These are phyloP conservation scores for Lutraria rhynchaena DNA, from an alignment of 1,140 invertebrate species.

Conservation along the genomic window DNA sequence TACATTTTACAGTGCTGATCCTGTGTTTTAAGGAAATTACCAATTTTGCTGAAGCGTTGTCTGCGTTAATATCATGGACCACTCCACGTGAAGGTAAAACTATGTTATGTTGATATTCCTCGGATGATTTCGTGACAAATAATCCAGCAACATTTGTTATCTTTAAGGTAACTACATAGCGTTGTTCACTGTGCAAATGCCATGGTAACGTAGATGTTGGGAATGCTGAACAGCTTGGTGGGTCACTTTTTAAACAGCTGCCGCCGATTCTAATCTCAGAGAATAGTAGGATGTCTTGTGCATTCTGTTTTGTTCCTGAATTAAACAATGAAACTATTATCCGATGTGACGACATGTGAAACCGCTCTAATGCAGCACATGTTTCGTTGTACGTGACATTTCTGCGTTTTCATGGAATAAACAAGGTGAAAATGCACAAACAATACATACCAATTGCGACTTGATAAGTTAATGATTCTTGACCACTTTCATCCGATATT, in stretches of 20 bases:
- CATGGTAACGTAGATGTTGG: slow-evolving; percentile 12
- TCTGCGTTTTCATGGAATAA: too few relatives aligned
- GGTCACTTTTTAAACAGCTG: background rate
- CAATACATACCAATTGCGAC: background rate
- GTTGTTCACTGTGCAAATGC: slow-evolving; percentile 45
- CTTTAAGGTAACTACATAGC: slow-evolving; percentile 53
- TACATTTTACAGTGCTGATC: too few relatives aligned
- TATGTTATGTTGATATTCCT: slow-evolving; percentile 39
- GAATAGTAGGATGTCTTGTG: slow-evolving; percentile 26
- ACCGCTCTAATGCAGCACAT: too few relatives aligned
- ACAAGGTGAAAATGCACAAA: background rate
- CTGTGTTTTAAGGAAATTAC: too few relatives aligned
- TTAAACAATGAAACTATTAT: too few relatives aligned
- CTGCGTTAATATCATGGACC: slow-evolving; percentile 53
- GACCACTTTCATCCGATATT: slow-evolving; percentile 30
- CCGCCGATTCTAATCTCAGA: background rate
- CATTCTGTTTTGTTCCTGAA: slow-evolving; percentile 42
- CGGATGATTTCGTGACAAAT: slow-evolving; percentile 24
- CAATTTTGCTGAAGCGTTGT: too few relatives aligned
- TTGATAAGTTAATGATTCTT: slow-evolving; percentile 24
- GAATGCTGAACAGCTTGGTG: slow-evolving; percentile 49
- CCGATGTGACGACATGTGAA: too few relatives aligned
- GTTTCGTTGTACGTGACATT: too few relatives aligned
- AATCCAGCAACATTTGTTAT: slow-evolving; percentile 44
- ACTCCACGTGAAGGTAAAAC: slow-evolving; percentile 41